A percentile compares a stretch with the other conserved stretches of the same genome.
phyloP scores from a whole-genome alignment of 2,888 invertebrate species.

The Metacarcinus magister region DNA sequence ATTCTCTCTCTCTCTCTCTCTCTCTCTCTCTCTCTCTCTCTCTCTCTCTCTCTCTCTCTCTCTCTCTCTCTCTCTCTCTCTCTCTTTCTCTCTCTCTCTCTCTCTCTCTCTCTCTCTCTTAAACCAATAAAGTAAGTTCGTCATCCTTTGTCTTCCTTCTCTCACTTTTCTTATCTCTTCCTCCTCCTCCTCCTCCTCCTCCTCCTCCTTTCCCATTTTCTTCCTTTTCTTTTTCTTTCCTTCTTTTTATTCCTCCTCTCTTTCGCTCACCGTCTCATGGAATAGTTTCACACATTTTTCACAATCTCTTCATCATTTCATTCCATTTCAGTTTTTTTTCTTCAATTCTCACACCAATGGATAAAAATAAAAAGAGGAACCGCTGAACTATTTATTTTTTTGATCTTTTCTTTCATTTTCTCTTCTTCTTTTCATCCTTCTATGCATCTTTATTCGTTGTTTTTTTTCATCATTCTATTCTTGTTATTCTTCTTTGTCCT shows the following conservation, averaged over 20 bases:
- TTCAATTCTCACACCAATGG: not conserved
- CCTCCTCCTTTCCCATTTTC: not conserved
- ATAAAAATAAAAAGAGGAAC: not conserved
- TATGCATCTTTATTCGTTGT: no score
- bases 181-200: not conserved
- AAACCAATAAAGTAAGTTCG: constrained; percentile 16
- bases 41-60: constrained; percentile 6
- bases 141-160: not conserved
- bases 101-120: constrained; percentile 18
- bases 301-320: not conserved
- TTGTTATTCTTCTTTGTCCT: not conserved
- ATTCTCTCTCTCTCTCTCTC: not conserved
- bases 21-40: constrained; percentile 34
- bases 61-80: not conserved
- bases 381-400: no score
- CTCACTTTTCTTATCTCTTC: not conserved
- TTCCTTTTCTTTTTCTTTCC: not conserved
- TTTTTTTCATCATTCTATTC: not conserved
- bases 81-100: constrained; percentile 16
- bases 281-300: not conserved
- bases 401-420: no score
- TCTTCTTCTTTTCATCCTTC: no score
- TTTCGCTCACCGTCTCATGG: not conserved
- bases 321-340: not conserved
- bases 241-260: not conserved